Evolutionary conservation across 2,888 invertebrate genomes (phyloP), one percentile per base, ranked within the genome.

Genomic region (Halocaridina rubra): DNA sequence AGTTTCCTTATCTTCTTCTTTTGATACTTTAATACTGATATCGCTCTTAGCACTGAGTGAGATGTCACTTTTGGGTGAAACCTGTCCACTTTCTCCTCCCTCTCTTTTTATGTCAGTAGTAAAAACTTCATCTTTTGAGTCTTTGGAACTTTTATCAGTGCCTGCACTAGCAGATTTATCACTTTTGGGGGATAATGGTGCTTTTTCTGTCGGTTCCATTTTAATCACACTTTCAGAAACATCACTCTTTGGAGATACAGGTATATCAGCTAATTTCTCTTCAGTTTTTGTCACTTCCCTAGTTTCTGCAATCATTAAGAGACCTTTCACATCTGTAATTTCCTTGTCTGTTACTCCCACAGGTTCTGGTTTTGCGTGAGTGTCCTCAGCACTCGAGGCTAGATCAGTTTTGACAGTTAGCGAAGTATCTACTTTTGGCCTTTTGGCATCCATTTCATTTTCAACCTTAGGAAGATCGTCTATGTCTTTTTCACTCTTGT

Each of bases 161-260:
- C 61, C 72, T 7, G 39, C 39, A 33, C 32, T 72, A 32, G 32
- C 53, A n/a, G 69, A 69, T 46, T 76, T 53, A 53, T 81, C 81
- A 81, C 81, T 81, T 57, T 76, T 81, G 5, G 81, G 80, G 53
- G 81, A 81, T 3, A 81, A 5, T 4, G 76, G 69, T 24, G 22
- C 81, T 27, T 77, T 19, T n/a, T 64, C 27, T 16, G 24, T 1
- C 3, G 32, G 13, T 24, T 71, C 30, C 32, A 30, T 30, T 4
- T 29, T 0, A 29, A 71, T 80, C 33, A 53, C 76, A 16, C 71
- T 77, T 10, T 57, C 27, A 22, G 72, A 69, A 3, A 82, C 64
- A 24, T 82, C 71, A 29, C 69, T 82, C 39, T 39, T 82, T 59
- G 64, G 64, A 2, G 64, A 64, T 22, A 64, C 16, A 13, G 53